These are phyloP conservation scores for Gambelia wislizenii DNA, from an alignment of 2,797 vertebrate species.

Conservation along the genomic window DNA sequence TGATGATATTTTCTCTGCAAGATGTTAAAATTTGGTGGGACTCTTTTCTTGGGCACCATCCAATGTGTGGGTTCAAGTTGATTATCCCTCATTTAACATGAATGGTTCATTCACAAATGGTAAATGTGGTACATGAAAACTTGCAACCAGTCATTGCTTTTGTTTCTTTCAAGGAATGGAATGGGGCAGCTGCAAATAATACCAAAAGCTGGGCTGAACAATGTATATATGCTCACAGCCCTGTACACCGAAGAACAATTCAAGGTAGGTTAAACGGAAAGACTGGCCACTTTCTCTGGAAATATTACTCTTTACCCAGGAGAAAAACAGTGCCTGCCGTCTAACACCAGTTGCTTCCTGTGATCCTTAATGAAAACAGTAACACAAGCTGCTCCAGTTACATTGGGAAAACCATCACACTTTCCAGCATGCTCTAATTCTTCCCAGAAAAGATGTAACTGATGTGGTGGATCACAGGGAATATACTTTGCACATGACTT, in stretches of 20 bases:
- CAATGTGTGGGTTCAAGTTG: background rate
- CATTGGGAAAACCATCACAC: background rate
- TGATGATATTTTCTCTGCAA: too few relatives aligned
- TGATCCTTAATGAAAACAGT: background rate
- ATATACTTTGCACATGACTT: background rate
- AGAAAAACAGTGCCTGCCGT: background rate
- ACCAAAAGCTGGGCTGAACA: background rate
- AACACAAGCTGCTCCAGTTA: background rate
- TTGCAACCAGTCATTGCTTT: background rate
- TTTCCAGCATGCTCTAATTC: too few relatives aligned
- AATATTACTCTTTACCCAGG: background rate
- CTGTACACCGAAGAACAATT: background rate
- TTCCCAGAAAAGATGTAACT: background rate
- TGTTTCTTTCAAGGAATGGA: conserved; percentile 11
- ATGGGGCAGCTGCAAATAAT: background rate
- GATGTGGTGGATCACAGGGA: background rate
- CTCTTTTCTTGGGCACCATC: background rate
- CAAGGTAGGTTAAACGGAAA: conserved; percentile 4
- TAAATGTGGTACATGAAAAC: background rate
- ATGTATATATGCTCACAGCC: background rate
- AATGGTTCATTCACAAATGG: background rate
- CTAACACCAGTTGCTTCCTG: background rate
- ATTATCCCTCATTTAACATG: background rate
- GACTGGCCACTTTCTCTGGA: background rate
- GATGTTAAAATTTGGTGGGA: background rate